These are phyloP conservation scores for Drosophila macrospina DNA, from an alignment of 2,888 invertebrate species.

Conservation along the genomic window DNA sequence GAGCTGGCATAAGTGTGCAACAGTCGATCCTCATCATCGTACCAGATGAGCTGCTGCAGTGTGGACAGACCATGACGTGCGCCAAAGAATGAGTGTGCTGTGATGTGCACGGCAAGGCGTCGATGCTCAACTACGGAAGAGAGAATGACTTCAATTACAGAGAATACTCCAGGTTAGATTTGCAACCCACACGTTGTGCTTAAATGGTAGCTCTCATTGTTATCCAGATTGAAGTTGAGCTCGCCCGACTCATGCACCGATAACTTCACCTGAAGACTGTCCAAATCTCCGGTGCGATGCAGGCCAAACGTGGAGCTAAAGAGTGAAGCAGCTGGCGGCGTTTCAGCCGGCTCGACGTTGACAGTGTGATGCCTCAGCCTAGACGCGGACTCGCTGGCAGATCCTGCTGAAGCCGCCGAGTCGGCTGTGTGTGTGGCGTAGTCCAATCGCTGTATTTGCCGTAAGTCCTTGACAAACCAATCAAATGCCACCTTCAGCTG, in stretches of 20 bases:
- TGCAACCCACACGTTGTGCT: slow-evolving; percentile 86
- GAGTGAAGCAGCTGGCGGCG: slow-evolving; percentile 40
- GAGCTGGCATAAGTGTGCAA: slow-evolving; percentile 89
- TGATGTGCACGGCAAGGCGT: slow-evolving; percentile 87
- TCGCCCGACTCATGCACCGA: slow-evolving; percentile 87
- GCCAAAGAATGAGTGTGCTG: slow-evolving; percentile 90
- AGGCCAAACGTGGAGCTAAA: slow-evolving; percentile 67
- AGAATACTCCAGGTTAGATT: background rate
- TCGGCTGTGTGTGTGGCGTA: slow-evolving; percentile 35
- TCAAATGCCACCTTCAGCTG: slow-evolving; percentile 81
- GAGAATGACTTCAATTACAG: background rate
- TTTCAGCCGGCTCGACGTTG: slow-evolving; percentile 32
- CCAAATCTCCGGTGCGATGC: slow-evolving; percentile 79
- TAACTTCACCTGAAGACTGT: slow-evolving; percentile 85
- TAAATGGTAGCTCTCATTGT: slow-evolving; percentile 92
- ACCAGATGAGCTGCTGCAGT: slow-evolving; percentile 92
- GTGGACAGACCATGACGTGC: slow-evolving; percentile 92
- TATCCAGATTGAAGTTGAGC: slow-evolving; percentile 88
- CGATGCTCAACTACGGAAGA: slow-evolving; percentile 76
- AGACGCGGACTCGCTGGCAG: slow-evolving; percentile 43
- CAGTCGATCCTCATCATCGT: slow-evolving; percentile 89
- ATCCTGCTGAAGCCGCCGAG: slow-evolving; percentile 10
- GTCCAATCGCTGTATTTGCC: slow-evolving; percentile 82
- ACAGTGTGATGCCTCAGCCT: slow-evolving; percentile 36
- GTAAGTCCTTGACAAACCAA: slow-evolving; percentile 83